These are phyloP conservation scores for Myodes glareolus DNA, from an alignment of 2,113 vertebrate genomes.

Conservation along the genomic window DNA sequence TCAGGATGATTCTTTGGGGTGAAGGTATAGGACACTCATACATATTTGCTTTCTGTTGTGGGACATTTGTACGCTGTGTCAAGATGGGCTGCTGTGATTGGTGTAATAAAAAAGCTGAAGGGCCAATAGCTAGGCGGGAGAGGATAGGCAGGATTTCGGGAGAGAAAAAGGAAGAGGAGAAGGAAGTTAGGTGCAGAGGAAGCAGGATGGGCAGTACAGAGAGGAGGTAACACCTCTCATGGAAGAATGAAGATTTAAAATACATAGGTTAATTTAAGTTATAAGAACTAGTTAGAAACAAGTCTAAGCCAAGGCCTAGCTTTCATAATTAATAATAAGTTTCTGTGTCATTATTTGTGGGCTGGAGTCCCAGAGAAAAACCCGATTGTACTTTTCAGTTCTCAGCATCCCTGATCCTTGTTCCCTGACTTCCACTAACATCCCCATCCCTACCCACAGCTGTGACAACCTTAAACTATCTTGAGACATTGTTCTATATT, in stretches of 20 bases:
- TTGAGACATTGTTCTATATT: background rate
- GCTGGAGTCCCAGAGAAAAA: background rate
- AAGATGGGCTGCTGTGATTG: background rate
- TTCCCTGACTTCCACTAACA: background rate
- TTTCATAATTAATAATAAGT: background rate
- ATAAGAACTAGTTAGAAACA: background rate
- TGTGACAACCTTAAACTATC: background rate
- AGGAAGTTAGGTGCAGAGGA: background rate
- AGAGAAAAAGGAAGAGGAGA: background rate
- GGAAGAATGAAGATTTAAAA: background rate
- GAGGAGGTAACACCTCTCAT: background rate
- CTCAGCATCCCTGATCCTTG: background rate
- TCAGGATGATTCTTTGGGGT: background rate
- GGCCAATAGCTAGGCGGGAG: background rate
- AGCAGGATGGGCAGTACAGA: background rate
- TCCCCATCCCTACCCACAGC: background rate
- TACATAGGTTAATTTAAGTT: background rate
- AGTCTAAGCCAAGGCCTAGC: background rate
- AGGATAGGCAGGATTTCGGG: background rate
- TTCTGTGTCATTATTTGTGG: background rate
- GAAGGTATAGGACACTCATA: background rate
- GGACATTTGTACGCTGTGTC: background rate
- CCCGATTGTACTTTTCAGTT: background rate
- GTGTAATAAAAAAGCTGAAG: background rate
- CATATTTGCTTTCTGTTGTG: background rate